Base-by-base conservation (phyloP, 2,797 vertebrate genomes). In the Xiphorhynchus erythropygius region DNA sequence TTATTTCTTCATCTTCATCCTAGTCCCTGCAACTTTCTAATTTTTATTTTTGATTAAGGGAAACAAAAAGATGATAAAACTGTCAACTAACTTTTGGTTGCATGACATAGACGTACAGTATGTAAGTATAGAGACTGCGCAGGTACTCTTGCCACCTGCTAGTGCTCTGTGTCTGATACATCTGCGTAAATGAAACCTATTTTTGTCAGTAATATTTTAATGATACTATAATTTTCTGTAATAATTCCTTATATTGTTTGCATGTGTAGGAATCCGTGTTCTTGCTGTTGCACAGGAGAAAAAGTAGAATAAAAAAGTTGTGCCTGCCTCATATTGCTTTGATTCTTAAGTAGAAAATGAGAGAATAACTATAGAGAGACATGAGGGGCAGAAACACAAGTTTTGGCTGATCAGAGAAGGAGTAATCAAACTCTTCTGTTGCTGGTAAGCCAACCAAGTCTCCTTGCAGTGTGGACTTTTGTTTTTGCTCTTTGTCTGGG, bases 381-480 rank as follows among this genome's bases (percentile, higher is more conserved):
- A 39, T 0, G 1, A 12, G 10, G 21, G 30, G 46, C 46, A 71
- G 81, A 73, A 89, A 18, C 15, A 33, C 7, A 27, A 39, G 8
- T 30, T 33, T 37, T 64, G 65, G 22, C 62, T 75, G 22, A 56
- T 50, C 33, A 42, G 46, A 73, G 25, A 52, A 28, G 42, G 11
- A 46, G 21, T 56, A 67, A 67, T 49, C 28, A 41, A 59, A 35
- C 55, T 30, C 17, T 27, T 46, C 24, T 62, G 13, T 47, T 53
- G 32, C 37, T 87, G 46, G 9, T 32, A 78, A 84, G 17, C 27
- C 4, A 7, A 24, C 13, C 14, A 62, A 9, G 19, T 30, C 71
- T 73, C 14, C 42, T 50, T 32, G 16, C 15, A 28, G 9, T 70
- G 9, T 56, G 9, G 7, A 3, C 1, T 0, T 7, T 53, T 79